Conservation (phyloP, 2,888 invertebrate species). For the Acleris holmiana region DNA sequence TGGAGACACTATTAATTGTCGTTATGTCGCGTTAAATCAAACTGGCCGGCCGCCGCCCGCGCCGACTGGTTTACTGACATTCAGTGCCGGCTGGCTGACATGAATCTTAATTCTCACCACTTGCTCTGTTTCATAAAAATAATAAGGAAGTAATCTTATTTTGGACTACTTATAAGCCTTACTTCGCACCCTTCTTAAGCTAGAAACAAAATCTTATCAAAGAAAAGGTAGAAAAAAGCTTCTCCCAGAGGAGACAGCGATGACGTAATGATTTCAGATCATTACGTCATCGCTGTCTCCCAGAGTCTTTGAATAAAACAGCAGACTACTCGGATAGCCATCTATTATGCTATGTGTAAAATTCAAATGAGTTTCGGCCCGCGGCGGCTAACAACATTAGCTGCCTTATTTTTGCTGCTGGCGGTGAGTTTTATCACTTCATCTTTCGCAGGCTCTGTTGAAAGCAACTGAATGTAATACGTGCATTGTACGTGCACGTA, state of each 20-base stretch:
- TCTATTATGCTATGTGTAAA: slow-evolving; percentile 57
- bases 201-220: slow-evolving; percentile 6
- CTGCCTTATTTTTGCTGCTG: slow-evolving; percentile 29
- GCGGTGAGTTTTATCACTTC: slow-evolving; percentile 33
- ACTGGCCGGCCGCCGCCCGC: slow-evolving; percentile 44
- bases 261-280: slow-evolving; percentile 63
- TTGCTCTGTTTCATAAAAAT: slow-evolving; percentile 10
- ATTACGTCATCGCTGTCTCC: no score
- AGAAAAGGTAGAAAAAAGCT: slow-evolving; percentile 12
- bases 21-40: slow-evolving; percentile 57
- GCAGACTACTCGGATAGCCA: slow-evolving; percentile 48
- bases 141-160: slow-evolving; percentile 9
- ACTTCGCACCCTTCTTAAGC: neutral
- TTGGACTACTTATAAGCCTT: no score
- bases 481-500: no score
- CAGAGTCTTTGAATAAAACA: slow-evolving; percentile 65
- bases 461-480: slow-evolving; percentile 4
- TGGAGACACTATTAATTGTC: slow-evolving; percentile 54
- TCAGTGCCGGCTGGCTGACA: slow-evolving; percentile 54
- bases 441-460: slow-evolving; percentile 36
- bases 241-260: slow-evolving; percentile 23
- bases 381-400: slow-evolving; percentile 47
- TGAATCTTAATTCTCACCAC: slow-evolving; percentile 62
- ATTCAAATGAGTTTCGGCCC: slow-evolving; percentile 56
- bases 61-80: slow-evolving; percentile 65